Base-by-base conservation (phyloP, 2,888 invertebrate genomes). In the Galerucella pusilla region DNA sequence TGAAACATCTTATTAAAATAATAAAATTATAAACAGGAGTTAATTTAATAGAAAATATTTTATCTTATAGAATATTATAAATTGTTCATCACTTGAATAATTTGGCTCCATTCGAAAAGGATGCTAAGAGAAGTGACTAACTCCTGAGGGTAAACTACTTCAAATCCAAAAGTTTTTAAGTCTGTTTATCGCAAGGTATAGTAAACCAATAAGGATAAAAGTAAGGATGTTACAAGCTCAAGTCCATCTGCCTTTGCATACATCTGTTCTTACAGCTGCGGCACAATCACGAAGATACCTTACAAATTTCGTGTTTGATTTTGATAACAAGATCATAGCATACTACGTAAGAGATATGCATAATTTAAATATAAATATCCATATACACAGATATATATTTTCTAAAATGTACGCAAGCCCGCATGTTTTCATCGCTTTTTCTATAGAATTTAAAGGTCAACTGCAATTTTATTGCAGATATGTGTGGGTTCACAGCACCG, bases 251-350 rank as follows among this genome's bases (percentile, higher is more conserved):
- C 83, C 80, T 82, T 81, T 78, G 75, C 79, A 80, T 75, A 83
- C 83, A 84, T 85, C 85, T 84, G 85, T 84, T 83, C 83, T 78
- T 83, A 84, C 85, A 85, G 85, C 85, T 85, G 85, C 85, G 75
- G 80, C 80, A 84, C 83, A 84, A 85, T 85, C 85, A 84, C 83
- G 83, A 80, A 84, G 83, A 84, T 83, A 85, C 77, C 77, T 75
- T 80, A 80, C 79, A 78, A 80, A 80, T 77, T 78, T 84, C 80
- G 82, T 84, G 81, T 84, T 83, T 82, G 82, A 82, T 83, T 82
- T 83, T 83, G 84, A 84, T 84, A 84, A 83, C 78, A 82, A 68
- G 70, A 73, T 76, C 73, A 75, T 75, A 75, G 66, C 65, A 49
- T 66, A 35, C 61, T 61, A 67, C 64, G 67, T 74, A 70, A 70